phyloP scores from a whole-genome alignment of 1,140 invertebrate species.

The Lasioglossum albipes region DNA sequence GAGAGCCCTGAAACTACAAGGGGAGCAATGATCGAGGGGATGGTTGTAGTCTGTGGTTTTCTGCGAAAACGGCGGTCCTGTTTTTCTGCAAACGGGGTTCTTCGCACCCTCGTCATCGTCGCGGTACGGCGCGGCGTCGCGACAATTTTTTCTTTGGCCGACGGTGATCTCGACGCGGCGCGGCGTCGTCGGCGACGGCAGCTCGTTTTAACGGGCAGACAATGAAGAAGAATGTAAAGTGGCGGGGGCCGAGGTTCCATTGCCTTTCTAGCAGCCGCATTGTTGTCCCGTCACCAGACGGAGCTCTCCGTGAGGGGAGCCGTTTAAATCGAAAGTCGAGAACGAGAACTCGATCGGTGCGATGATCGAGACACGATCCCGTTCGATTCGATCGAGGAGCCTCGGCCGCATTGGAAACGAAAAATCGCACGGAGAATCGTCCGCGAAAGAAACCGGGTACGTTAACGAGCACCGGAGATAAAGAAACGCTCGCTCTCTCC shows the following conservation, averaged over 20 bases:
- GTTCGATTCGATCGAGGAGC: too few relatives aligned
- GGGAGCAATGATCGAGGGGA: too few relatives aligned
- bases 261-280: slow-evolving; percentile 61
- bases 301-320: neutral
- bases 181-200: slow-evolving; percentile 7
- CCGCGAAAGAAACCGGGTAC: too few relatives aligned
- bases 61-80: neutral
- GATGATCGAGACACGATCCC: too few relatives aligned
- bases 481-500: neutral
- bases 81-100: neutral
- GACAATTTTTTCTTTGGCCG: slow-evolving; percentile 47
- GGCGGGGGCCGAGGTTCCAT: slow-evolving; percentile 53
- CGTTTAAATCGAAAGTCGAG: slow-evolving; percentile 52
- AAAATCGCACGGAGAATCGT: too few relatives aligned
- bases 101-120: slow-evolving; percentile 34
- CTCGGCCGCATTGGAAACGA: too few relatives aligned
- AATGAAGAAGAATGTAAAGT: slow-evolving; percentile 64
- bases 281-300: slow-evolving; percentile 26
- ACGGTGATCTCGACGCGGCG: slow-evolving; percentile 24
- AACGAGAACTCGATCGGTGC: slow-evolving; percentile 12
- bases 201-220: slow-evolving; percentile 56
- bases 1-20: too few relatives aligned
- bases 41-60: neutral
- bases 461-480: neutral
- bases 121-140: neutral